These are phyloP conservation scores for Nipponacmea schrenckii DNA, from an alignment of 2,888 invertebrate species.

Conservation along the genomic window DNA sequence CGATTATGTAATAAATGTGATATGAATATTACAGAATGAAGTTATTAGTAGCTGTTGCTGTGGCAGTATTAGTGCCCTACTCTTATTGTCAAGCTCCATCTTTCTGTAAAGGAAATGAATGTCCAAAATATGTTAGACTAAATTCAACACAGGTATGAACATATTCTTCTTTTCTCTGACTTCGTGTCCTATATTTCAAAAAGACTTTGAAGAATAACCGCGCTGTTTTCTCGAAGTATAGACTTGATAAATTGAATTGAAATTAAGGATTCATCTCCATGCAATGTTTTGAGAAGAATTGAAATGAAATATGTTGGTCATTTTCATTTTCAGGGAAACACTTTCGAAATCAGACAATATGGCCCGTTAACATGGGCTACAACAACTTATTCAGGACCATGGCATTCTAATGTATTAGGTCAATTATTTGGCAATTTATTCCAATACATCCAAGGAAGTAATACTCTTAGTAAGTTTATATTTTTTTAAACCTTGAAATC, in stretches of 20 bases:
- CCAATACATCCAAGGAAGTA: neutral
- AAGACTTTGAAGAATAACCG: too few relatives aligned
- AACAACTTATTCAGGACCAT: neutral
- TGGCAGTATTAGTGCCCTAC: neutral
- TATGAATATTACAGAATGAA: neutral
- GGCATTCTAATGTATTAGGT: neutral
- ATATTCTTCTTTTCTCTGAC: neutral
- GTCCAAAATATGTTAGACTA: neutral
- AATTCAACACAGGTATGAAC: neutral
- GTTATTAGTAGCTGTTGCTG: neutral
- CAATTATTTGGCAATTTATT: neutral
- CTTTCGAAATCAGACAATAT: neutral
- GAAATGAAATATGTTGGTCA: neutral
- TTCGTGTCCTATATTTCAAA: too few relatives aligned
- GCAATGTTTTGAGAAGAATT: neutral
- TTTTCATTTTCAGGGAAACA: neutral
- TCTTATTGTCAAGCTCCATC: neutral
- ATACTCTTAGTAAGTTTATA: neutral
- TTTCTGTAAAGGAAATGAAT: neutral
- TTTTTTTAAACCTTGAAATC: neutral
- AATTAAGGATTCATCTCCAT: neutral
- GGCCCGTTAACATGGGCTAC: constrained; percentile 1
- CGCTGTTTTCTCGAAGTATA: too few relatives aligned
- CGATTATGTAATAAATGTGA: too few relatives aligned
- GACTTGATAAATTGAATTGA: neutral